phyloP scores from a whole-genome alignment of 2,797 vertebrate genomes.

The Sebastes miniatus region DNA sequence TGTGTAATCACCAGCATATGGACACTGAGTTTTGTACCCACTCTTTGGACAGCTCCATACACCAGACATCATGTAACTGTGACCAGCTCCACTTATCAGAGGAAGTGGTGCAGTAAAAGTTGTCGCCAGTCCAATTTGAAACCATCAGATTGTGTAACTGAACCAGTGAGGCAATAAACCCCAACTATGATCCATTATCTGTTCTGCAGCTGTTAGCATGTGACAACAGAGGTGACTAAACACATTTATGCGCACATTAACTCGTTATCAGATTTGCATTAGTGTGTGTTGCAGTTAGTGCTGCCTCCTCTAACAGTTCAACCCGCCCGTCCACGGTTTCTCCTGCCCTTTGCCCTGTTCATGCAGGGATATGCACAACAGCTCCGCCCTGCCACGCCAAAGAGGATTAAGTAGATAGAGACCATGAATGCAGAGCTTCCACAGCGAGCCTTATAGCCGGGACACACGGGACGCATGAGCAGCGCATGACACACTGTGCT shows the following conservation, averaged over 20 bases:
- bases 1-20: not conserved
- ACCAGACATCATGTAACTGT: not conserved
- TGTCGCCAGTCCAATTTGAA: not conserved
- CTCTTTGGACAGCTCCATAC: not conserved
- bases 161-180: not conserved
- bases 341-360: constrained; percentile 11
- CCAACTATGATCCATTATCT: not conserved
- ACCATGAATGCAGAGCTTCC: constrained; percentile 13
- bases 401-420: constrained; percentile 27
- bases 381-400: not conserved
- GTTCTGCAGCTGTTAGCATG: not conserved
- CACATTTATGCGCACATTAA: not conserved
- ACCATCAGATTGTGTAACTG: not conserved
- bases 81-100: not conserved
- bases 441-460: not conserved
- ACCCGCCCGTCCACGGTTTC: not conserved
- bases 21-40: not conserved
- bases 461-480: too few species aligned
- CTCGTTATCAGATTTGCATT: not conserved
- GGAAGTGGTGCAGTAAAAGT: not conserved
- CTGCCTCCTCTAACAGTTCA: not conserved
- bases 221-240: not conserved
- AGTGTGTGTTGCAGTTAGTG: not conserved
- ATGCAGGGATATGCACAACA: not conserved
- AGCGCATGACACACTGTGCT: too few species aligned